These are phyloP conservation scores for Pyrocoelia pectoralis DNA, from an alignment of 2,888 invertebrate species.

Conservation along the genomic window DNA sequence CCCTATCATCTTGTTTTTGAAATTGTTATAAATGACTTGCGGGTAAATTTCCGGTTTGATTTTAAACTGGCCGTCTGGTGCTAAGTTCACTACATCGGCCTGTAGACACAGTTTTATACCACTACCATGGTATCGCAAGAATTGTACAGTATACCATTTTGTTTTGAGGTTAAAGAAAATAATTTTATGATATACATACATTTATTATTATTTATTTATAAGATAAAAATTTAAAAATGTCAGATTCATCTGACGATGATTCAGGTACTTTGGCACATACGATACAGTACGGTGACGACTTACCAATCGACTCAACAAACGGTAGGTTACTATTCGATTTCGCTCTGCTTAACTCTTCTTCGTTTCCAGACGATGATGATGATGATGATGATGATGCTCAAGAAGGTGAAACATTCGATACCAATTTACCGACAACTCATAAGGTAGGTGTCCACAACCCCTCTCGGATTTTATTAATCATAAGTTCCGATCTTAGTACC, in stretches of 20 bases:
- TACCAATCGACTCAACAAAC: constrained; percentile 1
- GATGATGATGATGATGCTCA: background rate
- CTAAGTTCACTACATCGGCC: too few species aligned
- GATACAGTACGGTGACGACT: background rate
- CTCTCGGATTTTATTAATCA: background rate
- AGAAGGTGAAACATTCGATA: constrained; percentile 50
- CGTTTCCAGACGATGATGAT: background rate
- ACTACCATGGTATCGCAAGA: too few species aligned
- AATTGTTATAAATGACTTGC: too few species aligned
- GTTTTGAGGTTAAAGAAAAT: too few species aligned
- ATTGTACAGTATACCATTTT: too few species aligned
- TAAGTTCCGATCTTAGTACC: constrained; percentile 49
- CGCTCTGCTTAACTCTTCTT: too few species aligned
- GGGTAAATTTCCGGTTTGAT: too few species aligned
- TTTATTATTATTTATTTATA: too few species aligned
- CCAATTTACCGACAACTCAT: constrained; percentile 56
- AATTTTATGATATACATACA: too few species aligned
- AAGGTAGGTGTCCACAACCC: constrained; percentile 44
- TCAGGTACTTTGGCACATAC: background rate
- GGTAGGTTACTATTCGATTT: background rate
- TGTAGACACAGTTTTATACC: too few species aligned
- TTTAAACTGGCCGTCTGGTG: too few species aligned
- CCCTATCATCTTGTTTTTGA: too few species aligned
- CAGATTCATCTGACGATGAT: constrained; percentile 14
- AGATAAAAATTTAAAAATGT: constrained; percentile 16